A percentile compares a stretch with the other conserved stretches of the same genome.
Evolutionary conservation across 2,113 vertebrate species (phyloP).

Genomic region (Chascanopsetta lugubris): DNA sequence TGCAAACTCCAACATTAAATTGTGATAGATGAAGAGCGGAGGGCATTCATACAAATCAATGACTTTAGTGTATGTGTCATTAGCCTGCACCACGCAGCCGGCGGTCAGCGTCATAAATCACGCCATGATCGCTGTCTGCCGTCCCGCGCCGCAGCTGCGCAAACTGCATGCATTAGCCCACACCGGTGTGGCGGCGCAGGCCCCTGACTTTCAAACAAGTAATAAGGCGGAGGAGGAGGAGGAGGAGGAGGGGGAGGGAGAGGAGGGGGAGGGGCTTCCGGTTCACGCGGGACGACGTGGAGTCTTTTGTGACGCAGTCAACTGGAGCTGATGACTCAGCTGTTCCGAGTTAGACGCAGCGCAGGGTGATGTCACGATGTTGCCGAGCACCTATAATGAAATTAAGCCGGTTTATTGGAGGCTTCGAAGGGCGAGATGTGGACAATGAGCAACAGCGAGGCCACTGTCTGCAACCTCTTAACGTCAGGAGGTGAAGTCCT

Average conservation of each 20-base stretch:
- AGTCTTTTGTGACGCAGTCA: slow-evolving; percentile 41
- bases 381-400: not conserved
- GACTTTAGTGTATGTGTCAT: slow-evolving; percentile 99
- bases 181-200: slow-evolving; percentile 30
- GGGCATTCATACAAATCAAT: slow-evolving; percentile 99
- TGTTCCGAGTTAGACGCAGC: not conserved
- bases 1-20: slow-evolving; percentile 99
- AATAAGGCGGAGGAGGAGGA: slow-evolving; percentile 11
- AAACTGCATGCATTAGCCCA: slow-evolving; percentile 89
- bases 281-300: slow-evolving; percentile 1
- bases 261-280: slow-evolving; percentile 16
- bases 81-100: slow-evolving; percentile 99
- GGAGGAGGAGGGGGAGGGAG: no score
- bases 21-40: slow-evolving; percentile 99
- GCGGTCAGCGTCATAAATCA: slow-evolving; percentile 99
- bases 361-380: not conserved
- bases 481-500: not conserved
- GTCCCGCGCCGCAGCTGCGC: slow-evolving; percentile 84
- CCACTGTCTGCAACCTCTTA: not conserved
- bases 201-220: slow-evolving; percentile 55
- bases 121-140: slow-evolving; percentile 97
- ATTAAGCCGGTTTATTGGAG: not conserved
- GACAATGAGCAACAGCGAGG: not conserved
- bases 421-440: not conserved
- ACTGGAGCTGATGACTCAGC: slow-evolving; percentile 6